phyloP scores from a whole-genome alignment of 2,113 vertebrate genomes.

The Ahaetulla prasina region DNA sequence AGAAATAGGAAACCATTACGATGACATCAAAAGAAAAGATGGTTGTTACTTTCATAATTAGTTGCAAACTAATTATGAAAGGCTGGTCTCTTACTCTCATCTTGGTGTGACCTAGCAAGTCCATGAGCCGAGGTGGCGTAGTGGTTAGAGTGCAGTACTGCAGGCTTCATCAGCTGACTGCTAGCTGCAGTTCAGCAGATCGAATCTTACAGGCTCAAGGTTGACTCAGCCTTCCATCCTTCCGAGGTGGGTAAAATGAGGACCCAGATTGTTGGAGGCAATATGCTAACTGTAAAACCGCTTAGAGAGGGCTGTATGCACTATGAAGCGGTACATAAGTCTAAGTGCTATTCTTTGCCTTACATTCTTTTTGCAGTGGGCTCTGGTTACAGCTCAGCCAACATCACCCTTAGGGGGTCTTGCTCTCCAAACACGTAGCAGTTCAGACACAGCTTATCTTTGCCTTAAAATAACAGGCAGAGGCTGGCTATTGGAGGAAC shows the following conservation, averaged over 20 bases:
- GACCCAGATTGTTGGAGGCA: too few species aligned
- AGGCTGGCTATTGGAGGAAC: not conserved
- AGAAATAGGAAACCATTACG: constrained; percentile 49
- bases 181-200: too few species aligned
- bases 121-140: too few species aligned
- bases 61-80: not conserved
- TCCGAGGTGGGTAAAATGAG: too few species aligned
- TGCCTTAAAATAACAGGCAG: not conserved
- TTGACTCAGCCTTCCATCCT: too few species aligned
- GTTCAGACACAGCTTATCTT: not conserved
- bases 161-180: too few species aligned
- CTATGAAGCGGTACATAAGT: too few species aligned
- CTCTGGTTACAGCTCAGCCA: not conserved
- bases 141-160: too few species aligned
- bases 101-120: not conserved
- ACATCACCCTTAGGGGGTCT: not conserved
- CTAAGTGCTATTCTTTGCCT: not conserved
- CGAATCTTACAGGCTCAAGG: too few species aligned
- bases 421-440: not conserved
- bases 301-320: too few species aligned
- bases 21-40: constrained; percentile 34
- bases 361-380: not conserved
- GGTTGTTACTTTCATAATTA: constrained; percentile 12
- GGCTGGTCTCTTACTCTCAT: not conserved
- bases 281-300: too few species aligned